Evolutionary conservation across 2,113 vertebrate genomes (phyloP).

Genomic region (Symphodus melops): DNA sequence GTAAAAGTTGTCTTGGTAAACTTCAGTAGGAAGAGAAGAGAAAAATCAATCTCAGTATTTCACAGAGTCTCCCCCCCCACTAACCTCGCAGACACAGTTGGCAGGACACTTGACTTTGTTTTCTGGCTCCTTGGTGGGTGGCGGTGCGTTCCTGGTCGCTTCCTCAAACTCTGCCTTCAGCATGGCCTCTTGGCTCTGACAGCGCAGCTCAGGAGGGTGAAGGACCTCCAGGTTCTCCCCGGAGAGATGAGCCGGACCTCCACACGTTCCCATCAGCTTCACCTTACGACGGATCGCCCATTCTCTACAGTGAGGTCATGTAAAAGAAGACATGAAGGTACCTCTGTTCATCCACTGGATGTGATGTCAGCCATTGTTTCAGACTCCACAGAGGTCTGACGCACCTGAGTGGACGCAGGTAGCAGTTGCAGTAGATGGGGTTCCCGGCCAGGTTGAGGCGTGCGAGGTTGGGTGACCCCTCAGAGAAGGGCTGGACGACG

Average conservation of each 20-base stretch:
- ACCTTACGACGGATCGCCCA: constrained; percentile 84
- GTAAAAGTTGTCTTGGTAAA: too few relatives aligned
- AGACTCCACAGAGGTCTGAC: neutral
- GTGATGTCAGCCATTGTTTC: neutral
- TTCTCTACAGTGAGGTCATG: constrained; percentile 43
- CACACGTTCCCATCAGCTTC: constrained; percentile 83
- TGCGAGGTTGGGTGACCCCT: constrained; percentile 78
- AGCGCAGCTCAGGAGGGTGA: constrained; percentile 85
- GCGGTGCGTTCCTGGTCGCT: constrained; percentile 42
- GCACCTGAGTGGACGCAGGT: constrained; percentile 85
- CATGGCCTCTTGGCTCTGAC: constrained; percentile 80
- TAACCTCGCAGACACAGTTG: constrained; percentile 85
- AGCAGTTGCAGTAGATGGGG: constrained; percentile 91
- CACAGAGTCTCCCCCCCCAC: neutral
- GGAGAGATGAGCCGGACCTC: constrained; percentile 80
- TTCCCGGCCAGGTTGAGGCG: constrained; percentile 88
- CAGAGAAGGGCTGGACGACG: constrained; percentile 84
- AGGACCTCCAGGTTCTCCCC: constrained; percentile 88
- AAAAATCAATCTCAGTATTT: neutral
- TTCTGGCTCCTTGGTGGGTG: neutral
- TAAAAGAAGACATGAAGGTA: neutral
- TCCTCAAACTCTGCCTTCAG: constrained; percentile 79
- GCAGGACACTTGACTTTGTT: constrained; percentile 82
- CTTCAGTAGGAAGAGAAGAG: neutral
- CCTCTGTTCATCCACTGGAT: neutral